Conservation (phyloP, 2,797 vertebrate genomes). For the Pogoniulus pusillus region DNA sequence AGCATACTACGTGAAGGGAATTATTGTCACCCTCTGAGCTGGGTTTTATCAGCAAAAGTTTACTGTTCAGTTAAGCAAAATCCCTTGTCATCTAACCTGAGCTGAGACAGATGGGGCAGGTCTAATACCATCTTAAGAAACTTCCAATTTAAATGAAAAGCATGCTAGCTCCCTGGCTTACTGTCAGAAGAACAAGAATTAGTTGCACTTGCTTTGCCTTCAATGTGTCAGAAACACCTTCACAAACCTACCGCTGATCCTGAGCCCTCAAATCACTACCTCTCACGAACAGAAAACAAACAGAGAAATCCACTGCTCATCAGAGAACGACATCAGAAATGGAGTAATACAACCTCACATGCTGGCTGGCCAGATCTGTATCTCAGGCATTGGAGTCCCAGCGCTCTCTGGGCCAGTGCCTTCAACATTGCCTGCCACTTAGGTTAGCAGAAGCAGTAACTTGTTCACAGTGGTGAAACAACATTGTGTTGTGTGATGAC, state of each 20-base stretch:
- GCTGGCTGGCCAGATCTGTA: fast-evolving
- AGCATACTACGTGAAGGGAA: neutral
- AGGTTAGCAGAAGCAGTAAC: neutral
- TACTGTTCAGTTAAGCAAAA: neutral
- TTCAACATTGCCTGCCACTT: neutral
- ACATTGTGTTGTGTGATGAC: neutral
- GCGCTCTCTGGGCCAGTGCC: fast-evolving
- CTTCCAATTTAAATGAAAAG: neutral
- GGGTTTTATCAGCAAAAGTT: neutral
- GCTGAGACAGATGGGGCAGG: neutral
- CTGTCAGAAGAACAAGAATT: neutral
- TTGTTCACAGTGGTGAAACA: neutral
- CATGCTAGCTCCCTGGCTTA: neutral
- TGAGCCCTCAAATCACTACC: neutral
- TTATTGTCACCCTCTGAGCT: neutral
- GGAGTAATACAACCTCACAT: neutral
- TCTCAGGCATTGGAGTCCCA: fast-evolving
- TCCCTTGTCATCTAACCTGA: neutral
- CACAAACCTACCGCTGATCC: neutral
- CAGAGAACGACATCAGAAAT: neutral
- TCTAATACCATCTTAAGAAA: neutral
- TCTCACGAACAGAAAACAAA: neutral
- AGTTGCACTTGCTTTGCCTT: neutral
- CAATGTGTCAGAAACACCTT: neutral
- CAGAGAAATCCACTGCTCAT: neutral